Evolutionary conservation across 2,113 vertebrate species (phyloP), one percentile per base, ranked within the genome.

Genomic region (Eclectus roratus): DNA sequence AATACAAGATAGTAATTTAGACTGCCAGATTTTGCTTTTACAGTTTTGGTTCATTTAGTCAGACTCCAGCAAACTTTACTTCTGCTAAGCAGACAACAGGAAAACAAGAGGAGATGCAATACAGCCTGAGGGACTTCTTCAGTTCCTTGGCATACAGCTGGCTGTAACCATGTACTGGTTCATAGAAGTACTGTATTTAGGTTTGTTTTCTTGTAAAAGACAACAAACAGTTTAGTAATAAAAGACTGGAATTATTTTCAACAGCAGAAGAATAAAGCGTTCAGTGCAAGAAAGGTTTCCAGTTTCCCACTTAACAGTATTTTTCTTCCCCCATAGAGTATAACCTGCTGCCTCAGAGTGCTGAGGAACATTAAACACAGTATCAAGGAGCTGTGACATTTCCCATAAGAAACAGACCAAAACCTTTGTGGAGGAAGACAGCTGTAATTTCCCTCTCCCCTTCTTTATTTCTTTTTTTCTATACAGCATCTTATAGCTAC

Each of bases 401-500:
- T 95, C 64, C 88, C 10, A 4, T 7, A 93, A 96, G 91, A 92
- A 94, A 88, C 29, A 73, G n/a, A 52, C 47, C 37, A 80, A 70
- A 84, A 94, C 55, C 44, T 92, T 87, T 80, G 80, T 8, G 60
- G 37, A 74, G 56, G 65, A 85, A 81, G 39, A 88, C 35, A 79
- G 55, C 31, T 37, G 47, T 53, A 58, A 55, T 46, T 89, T 58
- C 20, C 17, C 7, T 12, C 5, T n/a, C 4, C 25, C 9, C 25
- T 7, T 44, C 55, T 56, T 21, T 58, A 15, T 58, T 25, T 14
- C 29, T 19, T n/a, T 19, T 33, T 53, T 53, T 24, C 96, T 79
- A 93, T 29, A 89, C 8, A 70, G 80, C 39, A 76, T 91, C 97
- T 97, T 95, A 80, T 82, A 69, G 77, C 78, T 98, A 97, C 95